Conservation (phyloP, 2,888 invertebrate species). For the Eilema griseolum region DNA sequence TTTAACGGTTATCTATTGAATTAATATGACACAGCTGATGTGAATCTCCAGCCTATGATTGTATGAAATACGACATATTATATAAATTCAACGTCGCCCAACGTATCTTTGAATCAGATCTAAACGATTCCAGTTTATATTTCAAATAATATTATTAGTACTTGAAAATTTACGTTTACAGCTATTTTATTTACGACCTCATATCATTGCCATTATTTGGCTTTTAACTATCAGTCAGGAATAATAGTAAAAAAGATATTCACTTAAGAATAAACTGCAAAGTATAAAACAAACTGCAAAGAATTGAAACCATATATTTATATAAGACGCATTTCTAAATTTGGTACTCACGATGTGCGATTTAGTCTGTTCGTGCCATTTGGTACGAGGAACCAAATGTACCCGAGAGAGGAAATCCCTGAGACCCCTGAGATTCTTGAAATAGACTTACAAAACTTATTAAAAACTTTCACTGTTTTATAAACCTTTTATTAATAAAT, state of each 20-base stretch:
- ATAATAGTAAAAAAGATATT: background rate
- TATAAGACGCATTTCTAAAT: no score
- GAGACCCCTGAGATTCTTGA: no score
- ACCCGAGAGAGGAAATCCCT: no score
- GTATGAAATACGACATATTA: conserved; percentile 1
- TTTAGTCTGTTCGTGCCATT: no score
- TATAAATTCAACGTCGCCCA: background rate
- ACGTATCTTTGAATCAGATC: conserved; percentile 4
- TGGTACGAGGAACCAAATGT: no score
- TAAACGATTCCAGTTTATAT: background rate
- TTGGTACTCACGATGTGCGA: no score
- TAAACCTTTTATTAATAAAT: no score
- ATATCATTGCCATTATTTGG: conserved; percentile 4
- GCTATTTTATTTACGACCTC: conserved; percentile 9
- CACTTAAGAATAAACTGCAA: no score
- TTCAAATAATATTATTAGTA: background rate
- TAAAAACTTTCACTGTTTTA: no score
- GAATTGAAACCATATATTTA: no score
- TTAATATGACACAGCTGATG: background rate
- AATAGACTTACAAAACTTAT: no score
- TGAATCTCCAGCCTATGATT: background rate
- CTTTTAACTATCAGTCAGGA: conserved; percentile 7
- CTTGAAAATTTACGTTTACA: conserved; percentile 6
- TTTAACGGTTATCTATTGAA: background rate
- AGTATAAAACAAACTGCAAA: no score